These are phyloP conservation scores for Nesoenas mayeri DNA, from an alignment of 2,113 vertebrate genomes.

Conservation along the genomic window DNA sequence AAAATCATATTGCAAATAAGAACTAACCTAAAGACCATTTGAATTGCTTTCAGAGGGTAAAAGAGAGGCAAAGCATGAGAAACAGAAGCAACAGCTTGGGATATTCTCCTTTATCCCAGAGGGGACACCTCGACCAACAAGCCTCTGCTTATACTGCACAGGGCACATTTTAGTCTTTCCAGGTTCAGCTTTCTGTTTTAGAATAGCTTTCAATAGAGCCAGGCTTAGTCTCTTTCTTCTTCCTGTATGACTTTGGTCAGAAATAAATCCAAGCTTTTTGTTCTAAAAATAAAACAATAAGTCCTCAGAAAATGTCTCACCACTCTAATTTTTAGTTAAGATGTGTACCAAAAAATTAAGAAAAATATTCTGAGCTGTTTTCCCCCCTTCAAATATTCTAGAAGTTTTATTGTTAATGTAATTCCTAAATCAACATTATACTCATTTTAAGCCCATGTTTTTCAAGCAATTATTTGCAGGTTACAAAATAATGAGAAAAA, in stretches of 20 bases:
- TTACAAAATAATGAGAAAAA: neutral
- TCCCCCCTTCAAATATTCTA: neutral
- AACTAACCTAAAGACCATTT: neutral
- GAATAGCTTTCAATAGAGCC: accelerated
- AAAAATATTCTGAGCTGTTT: neutral
- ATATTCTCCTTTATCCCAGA: neutral
- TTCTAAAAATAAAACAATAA: neutral
- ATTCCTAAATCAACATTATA: neutral
- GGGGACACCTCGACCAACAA: neutral
- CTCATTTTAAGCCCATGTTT: neutral
- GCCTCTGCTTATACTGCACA: neutral
- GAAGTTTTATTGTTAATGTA: neutral
- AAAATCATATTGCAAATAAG: neutral
- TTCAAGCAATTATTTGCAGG: neutral
- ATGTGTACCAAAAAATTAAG: neutral
- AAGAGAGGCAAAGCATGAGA: neutral
- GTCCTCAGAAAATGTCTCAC: neutral
- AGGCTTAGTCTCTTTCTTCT: neutral
- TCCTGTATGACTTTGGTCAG: neutral
- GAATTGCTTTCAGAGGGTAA: neutral
- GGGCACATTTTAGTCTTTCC: neutral
- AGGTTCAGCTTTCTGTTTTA: neutral
- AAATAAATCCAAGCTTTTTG: neutral
- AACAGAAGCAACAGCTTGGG: neutral
- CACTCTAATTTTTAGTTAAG: neutral